Percentiles rank a stretch among this genome's conserved stretches.
phyloP scores from a whole-genome alignment of 2,113 vertebrate species.

The Sclerurus mexicanus region DNA sequence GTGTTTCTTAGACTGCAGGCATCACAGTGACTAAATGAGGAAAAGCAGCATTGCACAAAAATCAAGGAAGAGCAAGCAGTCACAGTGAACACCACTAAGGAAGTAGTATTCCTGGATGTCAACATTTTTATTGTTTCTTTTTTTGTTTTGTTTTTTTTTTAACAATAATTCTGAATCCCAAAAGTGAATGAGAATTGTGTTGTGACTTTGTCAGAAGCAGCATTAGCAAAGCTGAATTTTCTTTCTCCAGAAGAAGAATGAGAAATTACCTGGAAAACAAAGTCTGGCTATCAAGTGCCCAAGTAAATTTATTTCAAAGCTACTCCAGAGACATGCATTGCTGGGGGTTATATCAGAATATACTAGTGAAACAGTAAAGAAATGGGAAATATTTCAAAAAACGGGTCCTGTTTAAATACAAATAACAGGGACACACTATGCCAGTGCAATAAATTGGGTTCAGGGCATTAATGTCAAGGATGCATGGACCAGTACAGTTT shows the following conservation, averaged over 20 bases:
- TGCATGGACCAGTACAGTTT: not conserved
- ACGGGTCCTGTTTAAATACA: not conserved
- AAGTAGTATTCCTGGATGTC: not conserved
- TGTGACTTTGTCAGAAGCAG: not conserved
- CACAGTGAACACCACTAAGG: not conserved
- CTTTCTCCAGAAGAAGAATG: not conserved
- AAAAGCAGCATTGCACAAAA: not conserved
- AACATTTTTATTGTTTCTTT: not conserved
- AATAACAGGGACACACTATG: not conserved
- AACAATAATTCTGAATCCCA: not conserved
- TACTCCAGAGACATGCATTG: not conserved
- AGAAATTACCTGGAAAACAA: not conserved
- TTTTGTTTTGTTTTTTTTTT: not conserved
- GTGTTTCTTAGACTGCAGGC: not conserved
- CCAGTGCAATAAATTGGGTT: not conserved
- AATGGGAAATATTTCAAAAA: not conserved
- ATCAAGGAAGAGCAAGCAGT: not conserved
- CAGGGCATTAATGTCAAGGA: not conserved
- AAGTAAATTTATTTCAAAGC: not conserved
- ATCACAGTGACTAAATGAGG: not conserved
- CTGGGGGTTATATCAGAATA: not conserved
- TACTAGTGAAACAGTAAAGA: not conserved
- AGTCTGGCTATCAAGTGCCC: not conserved
- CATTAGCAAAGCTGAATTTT: not conserved
- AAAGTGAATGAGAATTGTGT: not conserved